Evolutionary conservation across 1,140 invertebrate genomes (phyloP).

Genomic region (Kradibia gibbosae): DNA sequence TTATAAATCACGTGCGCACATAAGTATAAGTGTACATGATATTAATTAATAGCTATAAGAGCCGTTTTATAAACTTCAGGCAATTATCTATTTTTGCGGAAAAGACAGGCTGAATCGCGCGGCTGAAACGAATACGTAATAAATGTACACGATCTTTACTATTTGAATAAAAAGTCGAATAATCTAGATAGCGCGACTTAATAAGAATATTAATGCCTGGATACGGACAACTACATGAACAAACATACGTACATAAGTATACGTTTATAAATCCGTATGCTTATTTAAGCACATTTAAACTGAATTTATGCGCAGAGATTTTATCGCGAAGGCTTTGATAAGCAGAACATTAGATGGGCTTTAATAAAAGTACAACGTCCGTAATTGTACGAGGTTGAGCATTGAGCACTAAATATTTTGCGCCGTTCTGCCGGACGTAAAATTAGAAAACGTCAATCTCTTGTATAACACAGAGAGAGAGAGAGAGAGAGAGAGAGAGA

Average conservation of each 20-base stretch:
- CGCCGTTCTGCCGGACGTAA: not conserved
- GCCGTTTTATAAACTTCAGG: not conserved
- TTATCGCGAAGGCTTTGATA: not conserved
- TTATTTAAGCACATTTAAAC: not conserved
- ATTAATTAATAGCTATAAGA: not conserved
- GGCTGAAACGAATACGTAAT: not conserved
- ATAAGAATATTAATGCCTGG: not conserved
- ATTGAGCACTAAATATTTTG: not conserved
- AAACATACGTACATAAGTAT: not conserved
- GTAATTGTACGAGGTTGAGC: not conserved
- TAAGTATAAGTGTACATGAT: not conserved
- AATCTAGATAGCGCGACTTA: not conserved
- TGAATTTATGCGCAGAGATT: constrained; percentile 3
- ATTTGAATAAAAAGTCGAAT: not conserved
- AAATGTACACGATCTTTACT: not conserved
- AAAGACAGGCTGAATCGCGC: not conserved
- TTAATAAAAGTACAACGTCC: not conserved
- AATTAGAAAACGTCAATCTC: not conserved
- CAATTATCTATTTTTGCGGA: not conserved
- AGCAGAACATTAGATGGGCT: not conserved
- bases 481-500: too few species aligned
- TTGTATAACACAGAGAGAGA: not conserved
- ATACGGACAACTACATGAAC: not conserved
- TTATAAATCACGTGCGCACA: too few species aligned
- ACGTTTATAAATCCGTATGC: too few species aligned